Base-by-base conservation (phyloP, 2,113 vertebrate genomes). In the human (Homo sapiens) region DNA sequence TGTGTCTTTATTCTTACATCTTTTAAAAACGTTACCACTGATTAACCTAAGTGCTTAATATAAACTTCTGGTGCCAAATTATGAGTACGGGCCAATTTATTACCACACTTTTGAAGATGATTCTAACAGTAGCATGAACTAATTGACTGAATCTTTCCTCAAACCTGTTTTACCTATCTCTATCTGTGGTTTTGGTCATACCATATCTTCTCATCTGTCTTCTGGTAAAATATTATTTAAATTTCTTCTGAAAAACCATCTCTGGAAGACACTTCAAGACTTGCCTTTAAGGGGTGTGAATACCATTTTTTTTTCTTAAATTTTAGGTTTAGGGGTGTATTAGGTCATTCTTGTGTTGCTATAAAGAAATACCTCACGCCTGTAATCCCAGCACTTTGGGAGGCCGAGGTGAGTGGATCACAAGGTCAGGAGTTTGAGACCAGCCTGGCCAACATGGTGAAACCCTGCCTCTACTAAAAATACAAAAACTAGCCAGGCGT, bases 161-260 rank as follows among this genome's bases (percentile, higher is more conserved):
- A 61, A 27, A 23, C 66, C 23, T 55, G 10, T 85, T 78, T 48
- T 23, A 64, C 40, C 22, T 81, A 8, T 8, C 17, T 66, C 11
- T 70, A 2, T 52, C 20, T 61, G 23, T 76, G 61, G 12, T 72
- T 96, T 86, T n/a, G 55, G 20, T 35, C 68, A 35, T 22, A 27
- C 0, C 6, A 12, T 32, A 45, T 1, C 0, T 35, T 43, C 18
- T 57, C 35, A 9, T 9, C 45, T 43, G 0, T 85, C 18, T 89
- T 57, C 48, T 88, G 43, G 38, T 75, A 27, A 94, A 85, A 43
- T 43, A 40, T 13, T 10, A 12, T 14, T 27, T 85, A 66, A 8
- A 59, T 80, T 88, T 68, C 64, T 48, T 78, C n/a, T 89, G 48
- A 81, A 55, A 87, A 88, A 59, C 14, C 55, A 83, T n/a, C 18